Conservation (phyloP, 2,888 invertebrate species). For the Aricia artaxerxes region DNA sequence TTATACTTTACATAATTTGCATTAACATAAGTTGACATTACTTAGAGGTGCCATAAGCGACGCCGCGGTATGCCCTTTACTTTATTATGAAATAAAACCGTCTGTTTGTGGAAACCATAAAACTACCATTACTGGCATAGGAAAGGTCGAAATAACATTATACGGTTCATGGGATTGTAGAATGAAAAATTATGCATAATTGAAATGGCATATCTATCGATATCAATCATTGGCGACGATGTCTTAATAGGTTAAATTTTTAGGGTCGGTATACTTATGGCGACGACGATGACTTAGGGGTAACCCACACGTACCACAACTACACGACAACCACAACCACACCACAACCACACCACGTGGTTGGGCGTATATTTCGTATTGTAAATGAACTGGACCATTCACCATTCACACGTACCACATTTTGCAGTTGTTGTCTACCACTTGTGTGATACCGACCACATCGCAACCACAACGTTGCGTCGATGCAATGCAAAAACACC, state of each 20-base stretch:
- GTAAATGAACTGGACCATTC: no score
- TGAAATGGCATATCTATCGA: not conserved
- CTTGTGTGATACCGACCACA: no score
- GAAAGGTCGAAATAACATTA: not conserved
- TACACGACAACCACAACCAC: no score
- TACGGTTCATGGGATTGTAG: not conserved
- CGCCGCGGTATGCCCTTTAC: not conserved
- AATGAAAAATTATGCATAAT: not conserved
- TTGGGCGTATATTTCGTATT: no score
- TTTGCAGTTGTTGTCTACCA: no score
- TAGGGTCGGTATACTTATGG: no score
- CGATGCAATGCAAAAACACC: no score
- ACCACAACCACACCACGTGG: no score
- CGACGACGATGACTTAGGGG: no score
- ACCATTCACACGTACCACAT: no score
- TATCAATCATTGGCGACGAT: not conserved
- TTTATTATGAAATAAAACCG: not conserved
- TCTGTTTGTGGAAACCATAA: not conserved
- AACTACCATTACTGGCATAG: not conserved
- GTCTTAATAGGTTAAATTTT: not conserved
- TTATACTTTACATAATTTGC: not conserved
- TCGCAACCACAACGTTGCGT: no score
- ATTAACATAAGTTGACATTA: slow-evolving; percentile 5
- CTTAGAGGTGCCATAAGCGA: not conserved
- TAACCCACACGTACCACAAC: no score